Evolutionary conservation across 2,888 invertebrate species (phyloP).

Genomic region (Phalangium opilio): DNA sequence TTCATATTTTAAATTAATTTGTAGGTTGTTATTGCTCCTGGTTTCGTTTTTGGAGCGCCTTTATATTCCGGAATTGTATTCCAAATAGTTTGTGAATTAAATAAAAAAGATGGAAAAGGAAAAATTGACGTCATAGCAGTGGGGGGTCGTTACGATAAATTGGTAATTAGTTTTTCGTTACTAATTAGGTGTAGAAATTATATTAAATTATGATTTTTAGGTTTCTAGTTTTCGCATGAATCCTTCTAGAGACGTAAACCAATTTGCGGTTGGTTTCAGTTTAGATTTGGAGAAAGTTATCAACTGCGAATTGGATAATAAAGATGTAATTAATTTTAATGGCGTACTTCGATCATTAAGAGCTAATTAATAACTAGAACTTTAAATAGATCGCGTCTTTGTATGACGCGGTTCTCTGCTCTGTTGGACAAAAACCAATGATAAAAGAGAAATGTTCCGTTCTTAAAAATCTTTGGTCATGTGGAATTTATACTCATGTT

Average conservation of each 20-base stretch:
- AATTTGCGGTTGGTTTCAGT: slow-evolving; percentile 63
- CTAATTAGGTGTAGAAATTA: too few species aligned
- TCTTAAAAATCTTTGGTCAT: slow-evolving; percentile 50
- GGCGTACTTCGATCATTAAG: slow-evolving; percentile 3
- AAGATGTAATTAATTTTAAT: slow-evolving; percentile 24
- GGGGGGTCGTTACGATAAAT: slow-evolving; percentile 75
- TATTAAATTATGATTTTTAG: neutral
- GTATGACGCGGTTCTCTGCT: slow-evolving; percentile 49
- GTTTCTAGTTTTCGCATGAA: neutral
- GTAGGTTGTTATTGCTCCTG: slow-evolving; percentile 40
- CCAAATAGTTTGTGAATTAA: slow-evolving; percentile 46
- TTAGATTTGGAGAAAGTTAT: slow-evolving; percentile 64
- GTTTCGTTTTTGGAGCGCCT: slow-evolving; percentile 44
- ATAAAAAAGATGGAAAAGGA: slow-evolving; percentile 37
- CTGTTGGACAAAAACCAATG: slow-evolving; percentile 39
- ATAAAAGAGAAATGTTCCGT: slow-evolving; percentile 40
- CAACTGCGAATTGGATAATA: slow-evolving; percentile 39
- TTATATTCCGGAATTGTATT: slow-evolving; percentile 52
- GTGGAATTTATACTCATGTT: slow-evolving; percentile 47
- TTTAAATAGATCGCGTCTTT: neutral
- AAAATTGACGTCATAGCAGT: slow-evolving; percentile 59
- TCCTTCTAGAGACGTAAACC: slow-evolving; percentile 27
- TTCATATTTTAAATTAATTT: neutral
- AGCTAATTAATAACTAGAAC: slow-evolving; percentile 1
- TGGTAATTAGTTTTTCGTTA: slow-evolving; percentile 39